Percentiles rank a stretch among this genome's conserved stretches.
These are phyloP conservation scores for Chrysocyon brachyurus DNA, from an alignment of 2,797 vertebrate species.

Conservation along the genomic window DNA sequence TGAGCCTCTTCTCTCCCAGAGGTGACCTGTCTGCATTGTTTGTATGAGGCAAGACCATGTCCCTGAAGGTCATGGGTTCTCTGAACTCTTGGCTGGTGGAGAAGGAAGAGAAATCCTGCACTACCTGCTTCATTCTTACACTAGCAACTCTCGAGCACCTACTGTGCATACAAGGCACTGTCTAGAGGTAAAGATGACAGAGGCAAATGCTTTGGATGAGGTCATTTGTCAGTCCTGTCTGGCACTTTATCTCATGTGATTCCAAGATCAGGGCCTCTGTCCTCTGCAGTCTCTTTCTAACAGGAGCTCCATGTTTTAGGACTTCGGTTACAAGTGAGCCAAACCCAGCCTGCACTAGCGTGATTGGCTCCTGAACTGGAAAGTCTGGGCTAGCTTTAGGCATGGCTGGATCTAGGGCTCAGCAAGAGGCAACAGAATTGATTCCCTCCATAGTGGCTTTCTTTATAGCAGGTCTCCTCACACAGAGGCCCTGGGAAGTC, in stretches of 20 bases:
- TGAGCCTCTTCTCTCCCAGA: background rate
- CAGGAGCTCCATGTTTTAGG: background rate
- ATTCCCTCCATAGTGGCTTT: background rate
- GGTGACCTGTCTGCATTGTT: background rate
- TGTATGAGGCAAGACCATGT: background rate
- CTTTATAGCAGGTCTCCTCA: background rate
- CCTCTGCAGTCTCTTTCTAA: background rate
- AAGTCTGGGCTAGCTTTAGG: background rate
- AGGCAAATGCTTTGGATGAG: background rate
- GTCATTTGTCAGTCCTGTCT: background rate
- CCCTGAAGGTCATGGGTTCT: background rate
- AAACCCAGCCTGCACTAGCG: background rate
- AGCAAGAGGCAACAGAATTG: background rate
- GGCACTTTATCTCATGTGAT: rapidly evolving
- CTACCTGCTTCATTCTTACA: background rate
- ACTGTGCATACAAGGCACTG: background rate
- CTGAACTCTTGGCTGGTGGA: background rate
- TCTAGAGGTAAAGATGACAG: background rate
- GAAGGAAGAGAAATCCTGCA: background rate
- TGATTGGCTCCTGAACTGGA: background rate
- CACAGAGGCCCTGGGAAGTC: background rate
- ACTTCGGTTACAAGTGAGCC: background rate
- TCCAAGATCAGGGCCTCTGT: background rate
- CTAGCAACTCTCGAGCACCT: background rate
- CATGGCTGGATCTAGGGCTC: background rate